Conservation (phyloP, 37 sponge, comb jelly and placozoan genomes). For the Oopsacas minuta region DNA sequence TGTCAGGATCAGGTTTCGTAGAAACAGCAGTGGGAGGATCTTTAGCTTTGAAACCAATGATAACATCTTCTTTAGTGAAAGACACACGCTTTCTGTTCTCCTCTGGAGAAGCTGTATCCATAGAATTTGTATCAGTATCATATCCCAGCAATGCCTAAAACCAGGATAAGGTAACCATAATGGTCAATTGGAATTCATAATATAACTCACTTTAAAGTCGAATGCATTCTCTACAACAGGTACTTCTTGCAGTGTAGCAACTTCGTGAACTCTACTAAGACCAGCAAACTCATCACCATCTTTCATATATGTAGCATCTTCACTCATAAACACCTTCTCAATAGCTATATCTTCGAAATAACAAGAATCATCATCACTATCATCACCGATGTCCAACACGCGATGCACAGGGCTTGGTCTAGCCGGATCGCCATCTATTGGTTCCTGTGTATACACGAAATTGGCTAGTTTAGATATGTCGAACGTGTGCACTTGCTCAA, state of each 20-base stretch:
- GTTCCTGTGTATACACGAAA: not conserved
- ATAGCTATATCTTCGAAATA: not conserved
- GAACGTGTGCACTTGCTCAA: not conserved
- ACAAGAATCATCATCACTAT: not conserved
- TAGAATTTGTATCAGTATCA: not conserved
- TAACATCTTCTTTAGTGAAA: not conserved
- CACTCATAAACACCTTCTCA: not conserved
- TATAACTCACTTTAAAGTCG: not conserved
- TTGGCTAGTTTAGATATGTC: not conserved
- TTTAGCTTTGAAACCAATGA: not conserved
- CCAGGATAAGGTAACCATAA: not conserved
- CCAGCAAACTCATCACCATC: not conserved
- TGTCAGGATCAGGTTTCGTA: not conserved
- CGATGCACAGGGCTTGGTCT: constrained; percentile 4
- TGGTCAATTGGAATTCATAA: not conserved
- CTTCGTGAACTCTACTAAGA: not conserved
- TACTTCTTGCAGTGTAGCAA: not conserved
- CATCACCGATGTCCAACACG: not conserved
- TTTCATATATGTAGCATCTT: not conserved
- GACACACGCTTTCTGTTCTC: not conserved
- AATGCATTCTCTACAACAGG: not conserved
- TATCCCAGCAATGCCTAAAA: not conserved
- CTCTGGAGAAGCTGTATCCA: not conserved
- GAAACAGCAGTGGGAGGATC: too few species aligned
- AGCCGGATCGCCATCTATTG: constrained; percentile 1